phyloP scores from a whole-genome alignment of 2,113 vertebrate genomes.

The Gracilinanus agilis region DNA sequence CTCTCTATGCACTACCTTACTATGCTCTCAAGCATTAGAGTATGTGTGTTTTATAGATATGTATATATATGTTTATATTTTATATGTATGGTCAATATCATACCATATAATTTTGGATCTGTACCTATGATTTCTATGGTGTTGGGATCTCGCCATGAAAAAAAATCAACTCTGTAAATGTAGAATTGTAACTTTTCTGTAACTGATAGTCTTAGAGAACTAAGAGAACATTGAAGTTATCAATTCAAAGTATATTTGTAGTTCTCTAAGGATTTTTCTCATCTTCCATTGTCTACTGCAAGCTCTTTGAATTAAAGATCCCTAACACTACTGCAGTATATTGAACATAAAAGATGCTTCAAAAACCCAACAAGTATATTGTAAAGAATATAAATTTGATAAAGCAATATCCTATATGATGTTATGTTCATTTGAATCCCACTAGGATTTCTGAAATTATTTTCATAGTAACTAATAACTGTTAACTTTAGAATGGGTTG shows the following conservation, averaged over 20 bases:
- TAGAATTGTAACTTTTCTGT: neutral
- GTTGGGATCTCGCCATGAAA: neutral
- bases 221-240: neutral
- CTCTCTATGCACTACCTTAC: too few species aligned
- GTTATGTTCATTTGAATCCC: neutral
- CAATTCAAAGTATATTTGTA: neutral
- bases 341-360: neutral
- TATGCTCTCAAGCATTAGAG: too few species aligned
- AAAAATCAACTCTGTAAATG: neutral
- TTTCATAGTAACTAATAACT: neutral
- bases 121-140: neutral
- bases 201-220: neutral
- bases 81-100: neutral
- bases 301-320: neutral
- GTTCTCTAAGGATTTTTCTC: neutral
- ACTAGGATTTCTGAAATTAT: constrained; percentile 16
- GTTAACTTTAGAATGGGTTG: constrained; percentile 12
- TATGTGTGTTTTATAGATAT: too few species aligned
- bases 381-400: neutral
- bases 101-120: neutral
- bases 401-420: neutral
- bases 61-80: too few species aligned
- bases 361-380: neutral
- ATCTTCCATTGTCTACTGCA: neutral
- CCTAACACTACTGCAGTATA: neutral